Percentiles rank a stretch among this genome's conserved stretches.
Conservation (phyloP, 2,888 invertebrate genomes). For the Ryuthela nishihirai region DNA sequence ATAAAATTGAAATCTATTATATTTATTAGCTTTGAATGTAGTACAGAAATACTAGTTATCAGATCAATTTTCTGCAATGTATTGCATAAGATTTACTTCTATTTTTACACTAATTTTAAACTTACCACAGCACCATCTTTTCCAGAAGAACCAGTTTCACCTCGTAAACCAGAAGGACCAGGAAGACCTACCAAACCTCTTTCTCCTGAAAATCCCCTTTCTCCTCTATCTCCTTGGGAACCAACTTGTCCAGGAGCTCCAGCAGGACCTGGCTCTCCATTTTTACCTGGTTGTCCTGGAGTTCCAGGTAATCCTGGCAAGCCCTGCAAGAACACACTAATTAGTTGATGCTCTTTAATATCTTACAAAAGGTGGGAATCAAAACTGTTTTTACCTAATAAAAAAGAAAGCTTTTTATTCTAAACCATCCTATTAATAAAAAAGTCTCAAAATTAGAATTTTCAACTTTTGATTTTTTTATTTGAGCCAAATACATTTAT, state of each 20-base stretch:
- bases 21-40: no score
- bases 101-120: neutral
- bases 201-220: constrained; percentile 65
- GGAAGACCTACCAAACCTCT: constrained; percentile 70
- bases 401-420: no score
- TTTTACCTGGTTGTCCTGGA: constrained; percentile 70
- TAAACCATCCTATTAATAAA: no score
- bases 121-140: constrained; percentile 42
- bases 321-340: constrained; percentile 54
- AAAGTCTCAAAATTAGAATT: no score
- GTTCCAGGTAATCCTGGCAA: constrained; percentile 69
- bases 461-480: no score
- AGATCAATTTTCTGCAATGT: neutral
- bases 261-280: constrained; percentile 68
- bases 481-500: no score
- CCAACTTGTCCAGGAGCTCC: constrained; percentile 60
- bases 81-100: neutral
- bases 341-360: no score
- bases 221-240: constrained; percentile 45
- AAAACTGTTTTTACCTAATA: no score
- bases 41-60: no score
- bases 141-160: constrained; percentile 55
- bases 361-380: no score
- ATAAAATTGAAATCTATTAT: no score
- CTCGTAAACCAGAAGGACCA: constrained; percentile 70